phyloP scores from a whole-genome alignment of 2,797 vertebrate genomes.

The Tachyglossus aculeatus region DNA sequence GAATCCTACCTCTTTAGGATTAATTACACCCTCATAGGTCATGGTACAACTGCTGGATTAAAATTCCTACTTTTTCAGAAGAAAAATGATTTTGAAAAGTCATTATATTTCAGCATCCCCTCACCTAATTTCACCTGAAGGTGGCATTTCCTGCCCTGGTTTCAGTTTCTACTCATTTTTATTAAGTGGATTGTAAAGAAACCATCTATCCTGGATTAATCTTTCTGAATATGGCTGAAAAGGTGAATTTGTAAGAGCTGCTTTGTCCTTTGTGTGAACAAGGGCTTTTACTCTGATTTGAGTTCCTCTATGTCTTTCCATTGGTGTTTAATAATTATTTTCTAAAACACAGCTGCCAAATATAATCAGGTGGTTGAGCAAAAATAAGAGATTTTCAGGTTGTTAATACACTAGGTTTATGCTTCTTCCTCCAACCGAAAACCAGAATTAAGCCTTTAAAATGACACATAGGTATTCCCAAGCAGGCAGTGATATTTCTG shows the following conservation, averaged over 20 bases:
- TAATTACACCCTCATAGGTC: too few relatives aligned
- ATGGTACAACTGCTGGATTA: too few relatives aligned
- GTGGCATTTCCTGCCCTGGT: background rate
- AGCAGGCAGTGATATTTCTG: conserved; percentile 30
- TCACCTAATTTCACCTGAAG: background rate
- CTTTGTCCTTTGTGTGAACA: conserved; percentile 44
- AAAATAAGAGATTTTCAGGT: conserved; percentile 42
- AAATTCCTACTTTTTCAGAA: too few relatives aligned
- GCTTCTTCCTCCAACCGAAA: conserved; percentile 40
- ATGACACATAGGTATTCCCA: background rate
- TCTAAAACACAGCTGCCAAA: conserved; percentile 34
- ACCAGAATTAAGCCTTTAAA: conserved; percentile 41
- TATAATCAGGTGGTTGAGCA: conserved; percentile 22
- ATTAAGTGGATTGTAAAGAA: conserved; percentile 2
- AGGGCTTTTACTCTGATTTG: conserved; percentile 40
- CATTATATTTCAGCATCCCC: too few relatives aligned
- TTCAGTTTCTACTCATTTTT: background rate
- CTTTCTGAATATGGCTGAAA: background rate
- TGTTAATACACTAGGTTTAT: conserved; percentile 3
- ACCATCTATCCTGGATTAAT: background rate
- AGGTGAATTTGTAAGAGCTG: background rate
- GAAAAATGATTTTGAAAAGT: too few relatives aligned
- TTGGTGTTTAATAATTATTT: conserved; percentile 40
- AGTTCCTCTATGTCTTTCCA: conserved; percentile 2
- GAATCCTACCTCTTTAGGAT: too few relatives aligned